phyloP scores from a whole-genome alignment of 1,140 invertebrate genomes.

The Bombus waltoni region DNA sequence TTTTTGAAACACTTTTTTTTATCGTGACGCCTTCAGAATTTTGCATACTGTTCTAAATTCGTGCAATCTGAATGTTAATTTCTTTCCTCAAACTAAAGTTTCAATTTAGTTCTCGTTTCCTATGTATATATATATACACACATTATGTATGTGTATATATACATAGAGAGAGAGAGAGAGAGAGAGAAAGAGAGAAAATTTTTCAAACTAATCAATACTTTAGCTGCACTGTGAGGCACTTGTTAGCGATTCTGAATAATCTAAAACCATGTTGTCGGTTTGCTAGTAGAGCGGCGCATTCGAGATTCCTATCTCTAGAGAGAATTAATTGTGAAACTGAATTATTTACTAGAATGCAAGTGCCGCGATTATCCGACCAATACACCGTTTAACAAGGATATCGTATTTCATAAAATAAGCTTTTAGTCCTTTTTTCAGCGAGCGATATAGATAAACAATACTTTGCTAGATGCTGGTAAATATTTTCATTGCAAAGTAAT shows the following conservation, averaged over 20 bases:
- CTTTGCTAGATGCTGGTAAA: too few relatives aligned
- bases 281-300: too few relatives aligned
- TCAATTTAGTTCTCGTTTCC: neutral
- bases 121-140: too few relatives aligned
- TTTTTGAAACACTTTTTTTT: neutral
- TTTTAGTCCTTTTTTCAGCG: too few relatives aligned
- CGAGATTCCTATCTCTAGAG: neutral
- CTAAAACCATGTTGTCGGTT: neutral
- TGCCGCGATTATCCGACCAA: too few relatives aligned
- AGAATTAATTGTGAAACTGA: neutral
- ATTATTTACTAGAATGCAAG: neutral
- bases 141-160: neutral
- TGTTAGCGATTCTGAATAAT: neutral
- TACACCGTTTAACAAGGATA: too few relatives aligned
- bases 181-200: neutral
- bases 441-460: too few relatives aligned
- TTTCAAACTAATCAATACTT: neutral
- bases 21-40: neutral
- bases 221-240: neutral
- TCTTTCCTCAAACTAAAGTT: neutral
- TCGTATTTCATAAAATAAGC: too few relatives aligned
- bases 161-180: neutral
- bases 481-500: too few relatives aligned
- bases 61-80: neutral
- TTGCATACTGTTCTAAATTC: neutral